Evolutionary conservation across 2,888 invertebrate genomes (phyloP).

Genomic region (Synanthedon tipuliformis): DNA sequence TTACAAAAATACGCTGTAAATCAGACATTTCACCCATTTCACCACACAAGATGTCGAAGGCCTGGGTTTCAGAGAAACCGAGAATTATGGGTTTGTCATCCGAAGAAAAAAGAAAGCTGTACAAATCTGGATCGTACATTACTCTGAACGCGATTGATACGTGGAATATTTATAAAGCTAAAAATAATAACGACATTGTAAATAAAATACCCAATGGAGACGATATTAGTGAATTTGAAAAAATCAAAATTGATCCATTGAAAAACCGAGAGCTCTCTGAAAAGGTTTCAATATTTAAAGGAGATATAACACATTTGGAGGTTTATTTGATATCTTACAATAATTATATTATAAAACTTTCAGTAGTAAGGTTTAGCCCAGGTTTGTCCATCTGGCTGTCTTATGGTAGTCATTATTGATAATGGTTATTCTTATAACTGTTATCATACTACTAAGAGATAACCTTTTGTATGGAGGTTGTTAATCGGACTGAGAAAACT

Average conservation of each 20-base stretch:
- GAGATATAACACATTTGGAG: slow-evolving; percentile 87
- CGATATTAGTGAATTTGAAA: slow-evolving; percentile 38
- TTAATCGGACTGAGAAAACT: no score
- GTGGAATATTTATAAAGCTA: slow-evolving; percentile 65
- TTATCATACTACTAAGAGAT: no score
- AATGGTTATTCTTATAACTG: no score
- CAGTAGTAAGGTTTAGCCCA: no score
- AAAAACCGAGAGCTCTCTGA: slow-evolving; percentile 58
- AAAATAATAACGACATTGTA: slow-evolving; percentile 35
- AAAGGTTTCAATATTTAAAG: slow-evolving; percentile 77
- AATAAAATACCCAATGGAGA: slow-evolving; percentile 40
- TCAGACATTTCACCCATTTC: not conserved
- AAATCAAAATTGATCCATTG: slow-evolving; percentile 31
- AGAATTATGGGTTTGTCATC: slow-evolving; percentile 61
- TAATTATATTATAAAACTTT: no score
- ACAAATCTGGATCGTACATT: slow-evolving; percentile 46
- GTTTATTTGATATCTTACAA: slow-evolving; percentile 23
- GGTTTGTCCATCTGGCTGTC: no score
- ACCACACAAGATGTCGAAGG: not conserved
- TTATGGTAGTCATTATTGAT: no score
- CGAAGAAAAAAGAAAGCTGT: slow-evolving; percentile 66
- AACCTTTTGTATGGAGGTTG: no score
- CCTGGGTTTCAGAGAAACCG: slow-evolving; percentile 43
- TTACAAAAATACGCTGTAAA: not conserved
- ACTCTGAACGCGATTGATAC: slow-evolving; percentile 59